Base-by-base conservation (phyloP, 2,113 vertebrate genomes). In the Physeter macrocephalus region DNA sequence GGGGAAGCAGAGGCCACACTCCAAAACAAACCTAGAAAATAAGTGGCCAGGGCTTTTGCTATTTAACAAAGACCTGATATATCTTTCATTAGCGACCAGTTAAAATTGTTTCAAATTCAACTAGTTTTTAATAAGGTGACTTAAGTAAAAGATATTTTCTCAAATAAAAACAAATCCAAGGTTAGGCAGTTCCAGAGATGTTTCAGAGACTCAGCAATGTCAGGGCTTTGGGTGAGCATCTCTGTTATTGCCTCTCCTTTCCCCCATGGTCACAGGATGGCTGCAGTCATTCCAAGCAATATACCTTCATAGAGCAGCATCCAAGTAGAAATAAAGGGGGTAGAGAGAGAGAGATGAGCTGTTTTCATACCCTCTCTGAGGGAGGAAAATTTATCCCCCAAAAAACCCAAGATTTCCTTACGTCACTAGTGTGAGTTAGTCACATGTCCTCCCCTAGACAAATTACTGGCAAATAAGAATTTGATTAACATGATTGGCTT, bases 401-500 rank as follows among this genome's bases (percentile, higher is more conserved):
- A 80, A 80, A 85, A 21, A 27, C 11, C 54, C 61, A 41, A 61
- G 43, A 39, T 88, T 67, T 59, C 36, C 21, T 69, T 78, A 25
- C 4, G 6, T 93, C 36, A 17, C 12, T 66, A 82, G 21, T 62
- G 49, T 92, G 54, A 93, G 71, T 86, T 71, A 86, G 46, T 49
- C 72, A 61, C 8, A 39, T 13, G 23, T 86, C 27, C n/a, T 83
- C 13, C 74, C 43, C 12, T 78, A 29, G 46, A n/a, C 31, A 85
- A 80, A 96, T 81, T 12, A 93, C 52, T 80, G 18, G 81, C 39
- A 87, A 94, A 25, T 52, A 92, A 69, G 29, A 91, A 78, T 93
- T n/a, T 75, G n/a, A 96, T 82, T 46, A 20, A 31, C 39, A 39
- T 18, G 13, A 75, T 36, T 93, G 39, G 23, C 62, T 87, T 82